phyloP scores from a whole-genome alignment of 37 sponge, comb jelly and placozoan genomes.

The Eunapius fragilis region DNA sequence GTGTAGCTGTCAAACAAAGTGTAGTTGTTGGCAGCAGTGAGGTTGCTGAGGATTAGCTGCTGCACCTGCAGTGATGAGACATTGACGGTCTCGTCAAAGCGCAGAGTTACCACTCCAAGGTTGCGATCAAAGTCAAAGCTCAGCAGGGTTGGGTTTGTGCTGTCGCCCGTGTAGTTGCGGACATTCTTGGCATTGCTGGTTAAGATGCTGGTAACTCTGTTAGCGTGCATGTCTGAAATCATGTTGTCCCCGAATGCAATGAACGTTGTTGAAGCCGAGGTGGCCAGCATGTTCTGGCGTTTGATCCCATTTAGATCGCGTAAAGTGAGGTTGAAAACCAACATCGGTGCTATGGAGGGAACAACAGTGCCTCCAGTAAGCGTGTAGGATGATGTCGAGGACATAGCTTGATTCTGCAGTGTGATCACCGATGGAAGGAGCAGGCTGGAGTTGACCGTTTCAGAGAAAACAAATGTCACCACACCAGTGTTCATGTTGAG shows the following conservation, averaged over 20 bases:
- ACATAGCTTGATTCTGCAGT: slow-evolving; percentile 25
- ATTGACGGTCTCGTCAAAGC: slow-evolving; percentile 80
- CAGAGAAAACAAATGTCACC: slow-evolving; percentile 71
- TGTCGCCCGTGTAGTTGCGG: slow-evolving; percentile 38
- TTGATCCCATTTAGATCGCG: slow-evolving; percentile 71
- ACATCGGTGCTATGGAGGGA: slow-evolving; percentile 20
- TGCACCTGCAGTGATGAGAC: slow-evolving; percentile 55
- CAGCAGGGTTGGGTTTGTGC: slow-evolving; percentile 37
- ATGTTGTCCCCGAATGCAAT: slow-evolving; percentile 72
- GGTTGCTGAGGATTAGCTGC: slow-evolving; percentile 41
- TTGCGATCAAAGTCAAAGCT: slow-evolving; percentile 62
- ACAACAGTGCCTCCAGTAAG: slow-evolving; percentile 64
- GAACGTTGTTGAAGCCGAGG: slow-evolving; percentile 54
- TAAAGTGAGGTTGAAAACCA: slow-evolving; percentile 44
- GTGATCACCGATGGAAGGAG: slow-evolving; percentile 63
- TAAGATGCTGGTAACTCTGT: slow-evolving; percentile 59
- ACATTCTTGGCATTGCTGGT: slow-evolving; percentile 41
- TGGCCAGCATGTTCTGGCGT: slow-evolving; percentile 48
- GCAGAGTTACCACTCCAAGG: slow-evolving; percentile 46
- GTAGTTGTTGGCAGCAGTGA: slow-evolving; percentile 8
- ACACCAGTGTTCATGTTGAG: slow-evolving; percentile 69
- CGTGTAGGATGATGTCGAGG: slow-evolving; percentile 25
- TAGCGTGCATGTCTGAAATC: slow-evolving; percentile 81
- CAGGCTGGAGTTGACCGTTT: slow-evolving; percentile 73
- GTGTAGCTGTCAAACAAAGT: slow-evolving; percentile 35